Evolutionary conservation across 2,797 vertebrate genomes (phyloP), one percentile per base, ranked within the genome.

Genomic region (Xenops minutus): DNA sequence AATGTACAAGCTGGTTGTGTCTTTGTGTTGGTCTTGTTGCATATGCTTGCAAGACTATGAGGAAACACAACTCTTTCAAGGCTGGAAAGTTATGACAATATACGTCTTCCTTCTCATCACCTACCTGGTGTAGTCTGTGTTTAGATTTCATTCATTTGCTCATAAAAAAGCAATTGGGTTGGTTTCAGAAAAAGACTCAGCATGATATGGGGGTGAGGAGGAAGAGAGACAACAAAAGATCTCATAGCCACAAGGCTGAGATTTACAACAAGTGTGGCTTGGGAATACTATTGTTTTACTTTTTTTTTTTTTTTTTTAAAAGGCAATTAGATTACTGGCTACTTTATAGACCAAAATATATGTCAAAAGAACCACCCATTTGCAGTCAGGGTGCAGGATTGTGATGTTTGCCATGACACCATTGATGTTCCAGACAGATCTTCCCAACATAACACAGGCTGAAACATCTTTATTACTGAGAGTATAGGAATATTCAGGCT

Each of bases 111-210:
- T 85, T 68, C 63, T 79, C 32, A 39, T 63, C 22, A 15, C 67
- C n/a, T 77, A 87, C 59, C 75, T 72, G n/a, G 20, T 73, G n/a
- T 71, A 39, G 39, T 73, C 51, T 89, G 26, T 74, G 27, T 55
- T 84, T 86, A 54, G 69, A 79, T 88, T 93, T 85, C 76, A 79
- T 93, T 83, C 46, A 84, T 34, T 78, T 74, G n/a, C 69, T 84
- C 76, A 34, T 7, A 85, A 34, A 58, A 77, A 80, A 85, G 18
- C 7, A 72, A 46, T 29, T 48, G 32, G n/a, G 75, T 90, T 91
- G 19, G 18, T 73, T 90, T 93, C 82, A 81, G 71, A 77, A 85
- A 73, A 90, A 79, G 44, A 68, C 37, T 81, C 51, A 55, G 43
- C 26, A n/a, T 61, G 78, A 58, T 83, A 58, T 29, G 51, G 62